Evolutionary conservation across 2,797 vertebrate species (phyloP).

Genomic region (Moxostoma hubbsi): DNA sequence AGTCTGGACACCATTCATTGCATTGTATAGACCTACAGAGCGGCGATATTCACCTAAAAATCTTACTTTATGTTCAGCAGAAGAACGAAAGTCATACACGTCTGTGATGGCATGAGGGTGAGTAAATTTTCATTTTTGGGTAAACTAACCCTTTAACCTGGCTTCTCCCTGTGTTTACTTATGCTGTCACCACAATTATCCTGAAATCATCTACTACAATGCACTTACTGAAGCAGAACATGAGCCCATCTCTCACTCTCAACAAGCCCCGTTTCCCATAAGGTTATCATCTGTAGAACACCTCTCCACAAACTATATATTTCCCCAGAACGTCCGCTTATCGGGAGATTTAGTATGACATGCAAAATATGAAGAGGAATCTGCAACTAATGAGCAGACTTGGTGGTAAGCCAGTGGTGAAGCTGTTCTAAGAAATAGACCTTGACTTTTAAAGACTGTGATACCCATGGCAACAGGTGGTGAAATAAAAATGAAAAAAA

Average conservation of each 20-base stretch:
- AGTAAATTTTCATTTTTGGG: too few relatives aligned
- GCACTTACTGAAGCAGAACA: constrained; percentile 23
- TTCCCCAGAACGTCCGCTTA: not conserved
- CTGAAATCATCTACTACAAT: not conserved
- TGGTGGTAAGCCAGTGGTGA: not conserved
- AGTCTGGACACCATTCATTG: too few relatives aligned
- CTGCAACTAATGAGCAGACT: constrained; percentile 8
- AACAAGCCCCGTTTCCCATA: constrained; percentile 5
- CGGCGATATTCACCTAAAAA: too few relatives aligned
- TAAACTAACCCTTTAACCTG: not conserved
- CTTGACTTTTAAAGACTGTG: not conserved
- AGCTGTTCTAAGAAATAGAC: not conserved
- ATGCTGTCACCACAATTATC: not conserved
- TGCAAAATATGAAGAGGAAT: constrained; percentile 12
- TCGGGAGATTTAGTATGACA: constrained; percentile 16
- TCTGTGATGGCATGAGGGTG: too few relatives aligned
- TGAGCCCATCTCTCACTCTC: constrained; percentile 23
- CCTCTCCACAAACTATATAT: not conserved
- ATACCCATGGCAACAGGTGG: constrained; percentile 15
- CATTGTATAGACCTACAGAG: too few relatives aligned
- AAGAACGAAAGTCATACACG: too few relatives aligned
- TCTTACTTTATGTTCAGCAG: too few relatives aligned
- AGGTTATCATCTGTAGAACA: constrained; percentile 10
- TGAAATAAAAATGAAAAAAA: too few relatives aligned
- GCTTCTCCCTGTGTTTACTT: not conserved